These are phyloP conservation scores for Drosophila repletoides DNA, from an alignment of 1,140 invertebrate genomes.

Conservation along the genomic window DNA sequence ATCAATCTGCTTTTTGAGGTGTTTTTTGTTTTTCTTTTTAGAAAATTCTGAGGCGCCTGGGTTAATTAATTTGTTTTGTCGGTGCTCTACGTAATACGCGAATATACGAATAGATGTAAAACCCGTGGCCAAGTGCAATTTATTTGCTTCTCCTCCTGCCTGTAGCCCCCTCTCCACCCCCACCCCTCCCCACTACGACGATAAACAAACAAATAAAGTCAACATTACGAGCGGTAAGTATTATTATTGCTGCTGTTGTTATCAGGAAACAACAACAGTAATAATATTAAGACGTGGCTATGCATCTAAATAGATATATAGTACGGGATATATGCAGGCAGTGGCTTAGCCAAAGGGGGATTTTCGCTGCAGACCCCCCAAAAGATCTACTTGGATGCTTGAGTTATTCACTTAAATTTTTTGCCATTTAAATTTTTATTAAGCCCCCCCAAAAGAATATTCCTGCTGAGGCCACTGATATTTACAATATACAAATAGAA, in stretches of 20 bases:
- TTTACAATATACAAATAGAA: conserved; percentile 10
- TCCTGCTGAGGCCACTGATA: too few relatives aligned
- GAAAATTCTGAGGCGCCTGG: background rate
- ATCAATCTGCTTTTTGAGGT: conserved; percentile 7
- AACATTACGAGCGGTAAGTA: conserved; percentile 30
- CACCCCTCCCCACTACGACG: too few relatives aligned
- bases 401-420: too few relatives aligned
- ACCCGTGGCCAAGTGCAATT: conserved; percentile 29
- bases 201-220: conserved; percentile 52
- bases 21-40: background rate
- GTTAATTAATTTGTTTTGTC: conserved; percentile 40
- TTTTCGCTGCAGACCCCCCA: too few relatives aligned
- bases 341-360: too few relatives aligned
- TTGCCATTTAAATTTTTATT: too few relatives aligned
- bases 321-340: conserved; percentile 7
- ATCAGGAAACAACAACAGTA: conserved; percentile 20
- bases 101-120: conserved; percentile 10
- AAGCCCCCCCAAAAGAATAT: too few relatives aligned
- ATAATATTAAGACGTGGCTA: conserved; percentile 12
- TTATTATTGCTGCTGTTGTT: conserved; percentile 27
- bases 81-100: background rate
- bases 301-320: conserved; percentile 34
- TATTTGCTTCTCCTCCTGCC: conserved; percentile 34
- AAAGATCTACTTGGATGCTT: too few relatives aligned
- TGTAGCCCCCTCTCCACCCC: too few relatives aligned